Percentiles rank a stretch among this genome's conserved stretches.
These are phyloP conservation scores for Eutolmus rufibarbis DNA, from an alignment of 2,888 invertebrate species.

Conservation along the genomic window DNA sequence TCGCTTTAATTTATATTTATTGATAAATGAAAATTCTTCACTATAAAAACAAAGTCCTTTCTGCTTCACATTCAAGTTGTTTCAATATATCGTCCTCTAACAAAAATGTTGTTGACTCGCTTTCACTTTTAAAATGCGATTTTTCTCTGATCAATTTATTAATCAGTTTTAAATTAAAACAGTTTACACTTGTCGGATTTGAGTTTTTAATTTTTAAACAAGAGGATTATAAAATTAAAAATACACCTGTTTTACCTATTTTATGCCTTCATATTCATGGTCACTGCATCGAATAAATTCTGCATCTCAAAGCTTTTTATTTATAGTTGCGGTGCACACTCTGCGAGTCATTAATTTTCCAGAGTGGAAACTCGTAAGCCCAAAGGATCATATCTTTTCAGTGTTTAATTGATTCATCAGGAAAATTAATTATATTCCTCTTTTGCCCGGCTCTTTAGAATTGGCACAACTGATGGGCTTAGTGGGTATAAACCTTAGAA, in stretches of 20 bases:
- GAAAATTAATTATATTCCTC: background rate
- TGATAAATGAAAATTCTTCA: no score
- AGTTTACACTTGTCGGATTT: background rate
- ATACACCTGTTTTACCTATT: background rate
- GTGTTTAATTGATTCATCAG: background rate
- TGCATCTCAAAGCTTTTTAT: background rate
- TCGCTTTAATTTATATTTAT: no score
- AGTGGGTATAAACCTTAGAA: background rate
- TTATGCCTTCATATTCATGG: background rate
- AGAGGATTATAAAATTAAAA: background rate
- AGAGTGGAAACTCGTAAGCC: background rate
- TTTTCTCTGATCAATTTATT: no score
- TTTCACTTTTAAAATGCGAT: no score
- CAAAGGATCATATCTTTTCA: background rate
- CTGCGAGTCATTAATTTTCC: background rate
- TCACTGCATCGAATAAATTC: background rate
- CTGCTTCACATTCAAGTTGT: no score
- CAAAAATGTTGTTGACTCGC: no score
- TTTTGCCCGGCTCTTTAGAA: background rate
- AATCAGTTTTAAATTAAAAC: background rate
- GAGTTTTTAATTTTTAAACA: background rate
- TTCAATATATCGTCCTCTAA: no score
- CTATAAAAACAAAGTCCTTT: no score
- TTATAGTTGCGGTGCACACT: background rate
- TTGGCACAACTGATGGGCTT: background rate